Base-by-base conservation (phyloP, 2,888 invertebrate genomes). In the Geophilus truncorum region DNA sequence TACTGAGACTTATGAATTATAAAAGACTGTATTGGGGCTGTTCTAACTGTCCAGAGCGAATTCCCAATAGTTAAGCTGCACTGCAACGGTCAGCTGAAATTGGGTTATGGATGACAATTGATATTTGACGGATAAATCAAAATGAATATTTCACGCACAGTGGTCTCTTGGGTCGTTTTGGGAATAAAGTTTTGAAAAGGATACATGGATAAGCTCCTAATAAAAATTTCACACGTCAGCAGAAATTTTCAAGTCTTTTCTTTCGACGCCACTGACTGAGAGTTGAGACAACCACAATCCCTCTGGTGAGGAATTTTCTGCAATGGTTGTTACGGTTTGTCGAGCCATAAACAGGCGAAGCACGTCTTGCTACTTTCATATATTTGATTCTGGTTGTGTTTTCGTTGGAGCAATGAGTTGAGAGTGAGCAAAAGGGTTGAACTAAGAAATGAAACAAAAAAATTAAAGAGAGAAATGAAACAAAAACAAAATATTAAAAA, bases 341-440 rank as follows among this genome's bases (percentile, higher is more conserved):
- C 23, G 70, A 28, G 70, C 28, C 28, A 70, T 70, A 70, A 70
- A 70, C 70, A 70, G 70, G 70, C 70, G 70, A 70, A 28, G 70
- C 70, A 70, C 70, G 70, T 70, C 70, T 70, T 28, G 6, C 28
- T 70, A 70, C 70, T 70, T 70, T 28, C 70, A 70, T 25, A 70
- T 70, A 70, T 70, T 70, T 70, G 70, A 70, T 70, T 70, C 70
- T 70, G 70, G 70, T 70, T 70, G 70, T 25, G 70, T 70, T 70
- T 70, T 70, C 70, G 70, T 6, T 25, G 1, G 62, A 70, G 70
- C 70, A 70, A 70, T 70, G 70, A 70, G 70, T 70, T 28, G 70
- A 70, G 70, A 70, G 70, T 70, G 70, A 70, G 70, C 70, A 70
- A 70, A 70, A 70, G 70, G 70, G 70, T 70, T 70, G 70, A 70